Conservation (phyloP, 2,797 vertebrate species). For the Microhierax caerulescens region DNA sequence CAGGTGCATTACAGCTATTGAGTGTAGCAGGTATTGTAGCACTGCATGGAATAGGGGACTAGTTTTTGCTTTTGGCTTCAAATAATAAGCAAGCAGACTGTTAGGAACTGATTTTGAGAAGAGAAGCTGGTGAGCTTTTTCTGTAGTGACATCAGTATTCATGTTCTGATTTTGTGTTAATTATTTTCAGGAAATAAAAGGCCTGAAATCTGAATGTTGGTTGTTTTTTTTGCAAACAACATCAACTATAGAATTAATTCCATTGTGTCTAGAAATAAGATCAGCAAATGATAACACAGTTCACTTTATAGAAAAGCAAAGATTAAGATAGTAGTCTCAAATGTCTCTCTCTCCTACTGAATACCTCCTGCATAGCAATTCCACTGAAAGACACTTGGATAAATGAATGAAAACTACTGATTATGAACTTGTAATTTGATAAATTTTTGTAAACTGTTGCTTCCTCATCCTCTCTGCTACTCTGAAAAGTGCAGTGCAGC, state of each 20-base stretch:
- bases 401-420: background rate
- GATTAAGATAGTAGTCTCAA: background rate
- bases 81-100: background rate
- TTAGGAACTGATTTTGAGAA: background rate
- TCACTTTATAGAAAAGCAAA: background rate
- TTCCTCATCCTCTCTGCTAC: background rate
- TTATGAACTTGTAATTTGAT: background rate
- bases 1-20: background rate
- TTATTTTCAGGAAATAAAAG: background rate
- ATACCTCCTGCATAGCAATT: background rate
- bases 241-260: background rate
- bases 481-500: background rate
- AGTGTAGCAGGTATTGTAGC: background rate
- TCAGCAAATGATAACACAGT: background rate
- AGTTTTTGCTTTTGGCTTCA: background rate
- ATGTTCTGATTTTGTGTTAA: background rate
- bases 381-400: background rate
- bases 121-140: background rate
- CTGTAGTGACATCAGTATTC: background rate
- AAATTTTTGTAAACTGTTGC: background rate
- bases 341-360: background rate
- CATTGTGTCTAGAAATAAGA: background rate
- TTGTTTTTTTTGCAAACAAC: background rate
- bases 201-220: background rate
- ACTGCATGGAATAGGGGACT: background rate